Evolutionary conservation across 2,888 invertebrate species (phyloP).

Genomic region (Tetranychus truncatus): DNA sequence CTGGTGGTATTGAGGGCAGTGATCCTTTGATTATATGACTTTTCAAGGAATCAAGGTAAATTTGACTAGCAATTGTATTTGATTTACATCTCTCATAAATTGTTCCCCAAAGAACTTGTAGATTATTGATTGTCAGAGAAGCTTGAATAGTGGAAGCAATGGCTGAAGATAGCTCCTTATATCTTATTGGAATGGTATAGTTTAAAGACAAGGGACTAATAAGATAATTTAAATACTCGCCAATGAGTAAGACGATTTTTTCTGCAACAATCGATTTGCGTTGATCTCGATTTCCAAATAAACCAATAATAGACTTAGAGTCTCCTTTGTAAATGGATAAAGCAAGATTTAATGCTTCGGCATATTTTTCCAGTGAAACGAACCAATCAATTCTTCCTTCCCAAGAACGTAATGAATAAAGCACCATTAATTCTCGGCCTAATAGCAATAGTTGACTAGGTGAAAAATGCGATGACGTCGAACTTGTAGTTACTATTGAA

Average conservation of each 20-base stretch:
- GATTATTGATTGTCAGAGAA: conserved; percentile 25
- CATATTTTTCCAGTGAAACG: conserved; percentile 38
- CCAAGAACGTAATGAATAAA: conserved; percentile 39
- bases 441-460: conserved; percentile 50
- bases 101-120: conserved; percentile 34
- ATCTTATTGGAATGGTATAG: conserved; percentile 32
- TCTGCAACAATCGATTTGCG: conserved; percentile 21
- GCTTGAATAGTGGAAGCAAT: conserved; percentile 26
- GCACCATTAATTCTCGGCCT: conserved; percentile 46
- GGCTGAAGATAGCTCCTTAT: conserved; percentile 32
- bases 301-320: conserved; percentile 41
- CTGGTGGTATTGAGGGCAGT: conserved; percentile 45
- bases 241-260: conserved; percentile 32
- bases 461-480: conserved; percentile 36
- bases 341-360: conserved; percentile 43
- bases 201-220: conserved; percentile 32
- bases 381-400: conserved; percentile 37
- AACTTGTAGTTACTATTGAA: conserved; percentile 36
- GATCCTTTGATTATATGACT: conserved; percentile 48
- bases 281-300: conserved; percentile 23
- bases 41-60: conserved; percentile 50
- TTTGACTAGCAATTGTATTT: conserved; percentile 43
- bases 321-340: conserved; percentile 45
- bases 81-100: conserved; percentile 36
- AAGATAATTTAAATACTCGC: conserved; percentile 33